A percentile compares a stretch with the other conserved stretches of the same genome.
Evolutionary conservation across 2,888 invertebrate genomes (phyloP).

Genomic region (Syrista parreyssii): DNA sequence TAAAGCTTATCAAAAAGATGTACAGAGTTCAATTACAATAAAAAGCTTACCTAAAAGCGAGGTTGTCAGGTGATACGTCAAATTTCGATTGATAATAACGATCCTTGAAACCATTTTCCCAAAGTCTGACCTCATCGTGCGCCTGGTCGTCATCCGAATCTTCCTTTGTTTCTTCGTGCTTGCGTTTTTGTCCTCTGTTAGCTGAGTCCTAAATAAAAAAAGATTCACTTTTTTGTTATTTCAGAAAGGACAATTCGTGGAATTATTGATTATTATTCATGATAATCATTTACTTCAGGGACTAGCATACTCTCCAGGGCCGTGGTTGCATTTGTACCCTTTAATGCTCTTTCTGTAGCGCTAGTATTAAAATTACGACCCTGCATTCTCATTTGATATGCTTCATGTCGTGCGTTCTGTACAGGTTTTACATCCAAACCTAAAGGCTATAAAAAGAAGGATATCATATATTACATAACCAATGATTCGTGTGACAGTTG

Average conservation of each 20-base stretch:
- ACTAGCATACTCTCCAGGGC: constrained; percentile 68
- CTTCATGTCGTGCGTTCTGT: constrained; percentile 81
- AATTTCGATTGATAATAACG: constrained; percentile 97
- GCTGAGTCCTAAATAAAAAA: constrained; percentile 34
- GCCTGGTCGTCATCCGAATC: constrained; percentile 80
- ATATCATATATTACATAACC: constrained; percentile 14
- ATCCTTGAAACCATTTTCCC: constrained; percentile 98
- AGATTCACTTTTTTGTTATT: not conserved
- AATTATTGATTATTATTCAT: not conserved
- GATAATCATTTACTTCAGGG: constrained; percentile 55
- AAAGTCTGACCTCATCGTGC: constrained; percentile 89
- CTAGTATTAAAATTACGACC: constrained; percentile 55
- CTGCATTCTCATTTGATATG: constrained; percentile 75
- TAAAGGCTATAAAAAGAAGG: constrained; percentile 67
- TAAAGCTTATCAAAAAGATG: not conserved
- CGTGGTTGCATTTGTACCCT: constrained; percentile 38
- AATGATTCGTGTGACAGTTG: not conserved
- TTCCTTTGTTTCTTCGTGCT: constrained; percentile 64
- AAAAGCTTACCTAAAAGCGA: constrained; percentile 78
- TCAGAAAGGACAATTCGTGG: not conserved
- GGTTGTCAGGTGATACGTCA: constrained; percentile 79
- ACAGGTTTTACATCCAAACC: constrained; percentile 70
- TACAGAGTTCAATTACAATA: not conserved
- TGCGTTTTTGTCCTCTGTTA: constrained; percentile 68
- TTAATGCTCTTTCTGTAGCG: constrained; percentile 37